phyloP scores from a whole-genome alignment of 2,797 vertebrate species.

The Poeciliopsis gracilis region DNA sequence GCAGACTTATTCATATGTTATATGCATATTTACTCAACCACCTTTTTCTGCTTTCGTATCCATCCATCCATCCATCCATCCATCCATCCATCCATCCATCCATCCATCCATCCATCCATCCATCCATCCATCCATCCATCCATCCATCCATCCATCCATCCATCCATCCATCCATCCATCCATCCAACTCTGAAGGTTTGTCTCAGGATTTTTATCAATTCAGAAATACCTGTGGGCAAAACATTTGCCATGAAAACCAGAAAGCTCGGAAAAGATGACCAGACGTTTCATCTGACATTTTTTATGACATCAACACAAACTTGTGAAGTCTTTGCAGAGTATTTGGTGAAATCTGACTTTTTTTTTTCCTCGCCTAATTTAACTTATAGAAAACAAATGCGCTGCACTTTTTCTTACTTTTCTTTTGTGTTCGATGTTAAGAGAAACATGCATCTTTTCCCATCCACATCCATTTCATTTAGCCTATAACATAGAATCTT shows the following conservation, averaged over 20 bases:
- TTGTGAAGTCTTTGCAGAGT: not conserved
- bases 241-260: no score
- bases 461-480: not conserved
- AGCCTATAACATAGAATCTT: not conserved
- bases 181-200: not conserved
- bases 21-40: not conserved
- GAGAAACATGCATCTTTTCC: not conserved
- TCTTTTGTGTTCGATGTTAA: not conserved
- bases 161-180: not conserved
- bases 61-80: not conserved
- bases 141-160: not conserved
- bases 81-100: slow-evolving; percentile 1
- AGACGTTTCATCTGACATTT: not conserved
- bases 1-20: not conserved
- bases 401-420: not conserved
- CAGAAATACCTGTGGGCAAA: no score
- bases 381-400: not conserved
- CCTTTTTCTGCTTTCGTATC: not conserved
- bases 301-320: not conserved
- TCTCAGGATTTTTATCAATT: no score
- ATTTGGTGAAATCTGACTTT: not conserved
- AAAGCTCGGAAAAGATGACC: no score
- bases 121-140: not conserved
- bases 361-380: not conserved
- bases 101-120: not conserved